Percentiles rank a stretch among this genome's conserved stretches.
Evolutionary conservation across 1,140 invertebrate species (phyloP).

Genomic region (Popillia japonica): DNA sequence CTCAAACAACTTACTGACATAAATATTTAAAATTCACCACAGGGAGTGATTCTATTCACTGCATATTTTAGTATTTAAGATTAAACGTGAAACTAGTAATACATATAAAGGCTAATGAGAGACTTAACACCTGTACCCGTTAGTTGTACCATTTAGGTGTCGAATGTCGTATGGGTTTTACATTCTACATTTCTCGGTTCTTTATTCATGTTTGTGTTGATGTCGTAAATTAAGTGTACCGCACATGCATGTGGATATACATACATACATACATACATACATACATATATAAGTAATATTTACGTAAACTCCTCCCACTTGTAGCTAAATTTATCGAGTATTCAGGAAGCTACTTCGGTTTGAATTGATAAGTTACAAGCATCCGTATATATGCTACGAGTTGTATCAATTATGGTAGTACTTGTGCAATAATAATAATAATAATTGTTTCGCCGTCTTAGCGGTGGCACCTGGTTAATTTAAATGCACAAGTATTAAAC

Average conservation of each 20-base stretch:
- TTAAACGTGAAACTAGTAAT: neutral
- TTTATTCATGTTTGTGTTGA: neutral
- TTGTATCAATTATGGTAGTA: conserved; percentile 15
- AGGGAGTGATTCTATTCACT: neutral
- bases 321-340: conserved; percentile 27
- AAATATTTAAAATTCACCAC: neutral
- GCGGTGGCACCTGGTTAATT: conserved; percentile 19
- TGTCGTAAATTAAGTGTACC: neutral
- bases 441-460: conserved; percentile 23
- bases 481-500: conserved; percentile 27
- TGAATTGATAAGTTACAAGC: conserved; percentile 34
- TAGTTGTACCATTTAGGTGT: neutral
- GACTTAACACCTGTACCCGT: neutral
- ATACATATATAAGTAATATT: neutral
- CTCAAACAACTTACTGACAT: too few species aligned
- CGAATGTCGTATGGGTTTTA: neutral
- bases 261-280: neutral
- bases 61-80: neutral
- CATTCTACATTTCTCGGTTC: neutral
- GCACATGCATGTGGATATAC: neutral
- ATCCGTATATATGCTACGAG: conserved; percentile 8
- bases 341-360: conserved; percentile 39
- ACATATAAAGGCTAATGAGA: neutral
- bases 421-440: conserved; percentile 30
- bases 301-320: conserved; percentile 16